Evolutionary conservation across 2,888 invertebrate genomes (phyloP).

Genomic region (Leistus spinibarbis): DNA sequence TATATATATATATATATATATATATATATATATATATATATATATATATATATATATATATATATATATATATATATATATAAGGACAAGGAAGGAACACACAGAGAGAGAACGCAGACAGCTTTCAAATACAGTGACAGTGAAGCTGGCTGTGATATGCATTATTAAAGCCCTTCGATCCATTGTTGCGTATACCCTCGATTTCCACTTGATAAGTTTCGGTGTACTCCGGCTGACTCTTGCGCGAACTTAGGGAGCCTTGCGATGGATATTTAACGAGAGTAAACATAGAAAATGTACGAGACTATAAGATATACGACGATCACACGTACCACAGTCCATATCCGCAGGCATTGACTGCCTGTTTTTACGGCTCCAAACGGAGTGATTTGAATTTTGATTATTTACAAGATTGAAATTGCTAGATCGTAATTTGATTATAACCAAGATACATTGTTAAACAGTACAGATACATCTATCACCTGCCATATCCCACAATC

Average conservation of each 20-base stretch:
- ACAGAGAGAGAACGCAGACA: neutral
- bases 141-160: slow-evolving; percentile 22
- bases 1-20: neutral
- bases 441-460: no score
- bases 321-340: neutral
- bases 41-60: neutral
- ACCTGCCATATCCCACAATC: no score
- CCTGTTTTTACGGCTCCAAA: no score
- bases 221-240: slow-evolving; percentile 11
- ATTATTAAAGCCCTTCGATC: slow-evolving; percentile 36
- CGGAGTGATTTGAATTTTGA: no score
- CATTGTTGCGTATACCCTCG: slow-evolving; percentile 20
- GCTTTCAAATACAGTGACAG: slow-evolving; percentile 8
- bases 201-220: slow-evolving; percentile 37
- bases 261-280: slow-evolving; percentile 36
- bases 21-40: neutral
- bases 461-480: no score
- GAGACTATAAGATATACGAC: neutral
- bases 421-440: no score
- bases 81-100: neutral
- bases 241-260: neutral
- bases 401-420: no score
- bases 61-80: neutral
- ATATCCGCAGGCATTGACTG: no score
- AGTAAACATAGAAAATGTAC: slow-evolving; percentile 19